Evolutionary conservation across 2,113 vertebrate genomes (phyloP).

Genomic region (Phrynosoma blainvillii): DNA sequence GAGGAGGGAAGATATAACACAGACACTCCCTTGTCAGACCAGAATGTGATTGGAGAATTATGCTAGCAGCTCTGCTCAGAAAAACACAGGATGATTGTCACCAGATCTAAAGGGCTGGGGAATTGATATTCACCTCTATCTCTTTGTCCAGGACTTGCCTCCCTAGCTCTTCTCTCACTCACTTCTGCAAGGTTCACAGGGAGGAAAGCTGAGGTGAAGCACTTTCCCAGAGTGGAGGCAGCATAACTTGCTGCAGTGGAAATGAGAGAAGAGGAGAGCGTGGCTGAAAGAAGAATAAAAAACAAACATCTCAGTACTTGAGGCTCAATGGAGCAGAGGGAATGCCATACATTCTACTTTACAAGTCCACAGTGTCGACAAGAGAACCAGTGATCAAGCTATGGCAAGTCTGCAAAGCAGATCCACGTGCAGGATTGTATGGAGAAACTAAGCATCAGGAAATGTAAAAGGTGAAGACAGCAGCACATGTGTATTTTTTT

Average conservation of each 20-base stretch:
- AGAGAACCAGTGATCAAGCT: background rate
- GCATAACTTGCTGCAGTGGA: background rate
- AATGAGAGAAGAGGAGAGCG: background rate
- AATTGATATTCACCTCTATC: background rate
- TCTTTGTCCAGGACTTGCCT: background rate
- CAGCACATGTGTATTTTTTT: background rate
- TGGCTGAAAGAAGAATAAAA: background rate
- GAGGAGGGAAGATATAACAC: background rate
- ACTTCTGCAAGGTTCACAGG: background rate
- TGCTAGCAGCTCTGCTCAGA: background rate
- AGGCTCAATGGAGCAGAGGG: too few species aligned
- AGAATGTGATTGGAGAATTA: background rate
- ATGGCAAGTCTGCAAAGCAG: background rate
- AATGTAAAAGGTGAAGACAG: background rate
- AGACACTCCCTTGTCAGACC: background rate
- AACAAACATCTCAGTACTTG: background rate
- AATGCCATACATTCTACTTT: background rate
- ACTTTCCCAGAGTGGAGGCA: background rate
- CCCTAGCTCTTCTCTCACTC: background rate
- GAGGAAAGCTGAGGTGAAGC: background rate
- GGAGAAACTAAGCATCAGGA: background rate
- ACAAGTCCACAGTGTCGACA: background rate
- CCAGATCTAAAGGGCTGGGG: slow-evolving; percentile 17
- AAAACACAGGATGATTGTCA: slow-evolving; percentile 23
- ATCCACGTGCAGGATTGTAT: background rate